These are phyloP conservation scores for Sebastes schlegelii DNA, from an alignment of 2,113 vertebrate species.

Conservation along the genomic window DNA sequence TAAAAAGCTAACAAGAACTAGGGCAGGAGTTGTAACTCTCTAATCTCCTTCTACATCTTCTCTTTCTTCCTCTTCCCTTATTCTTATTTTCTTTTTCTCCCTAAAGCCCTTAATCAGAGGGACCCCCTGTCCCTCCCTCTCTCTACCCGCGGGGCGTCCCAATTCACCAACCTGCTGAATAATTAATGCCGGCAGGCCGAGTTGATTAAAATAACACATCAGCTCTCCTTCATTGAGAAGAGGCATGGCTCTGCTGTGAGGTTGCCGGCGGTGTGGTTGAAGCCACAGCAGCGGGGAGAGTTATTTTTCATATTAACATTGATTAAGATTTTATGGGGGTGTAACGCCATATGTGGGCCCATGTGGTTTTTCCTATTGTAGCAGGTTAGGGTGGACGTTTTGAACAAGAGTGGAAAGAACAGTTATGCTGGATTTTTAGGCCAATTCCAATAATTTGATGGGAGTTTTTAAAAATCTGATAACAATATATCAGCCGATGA, in stretches of 20 bases:
- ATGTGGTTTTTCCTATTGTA: constrained; percentile 5
- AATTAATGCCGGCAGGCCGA: constrained; percentile 79
- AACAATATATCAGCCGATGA: no score
- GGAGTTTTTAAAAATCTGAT: background rate
- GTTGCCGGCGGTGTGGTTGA: constrained; percentile 14
- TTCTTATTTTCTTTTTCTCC: constrained; percentile 30
- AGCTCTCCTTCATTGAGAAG: constrained; percentile 73
- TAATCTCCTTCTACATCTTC: constrained; percentile 27
- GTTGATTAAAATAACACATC: constrained; percentile 84
- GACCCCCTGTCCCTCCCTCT: constrained; percentile 45
- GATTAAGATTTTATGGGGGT: constrained; percentile 61
- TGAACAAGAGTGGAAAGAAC: background rate
- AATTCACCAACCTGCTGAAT: constrained; percentile 81
- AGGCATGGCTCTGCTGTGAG: constrained; percentile 59
- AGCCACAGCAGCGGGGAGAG: constrained; percentile 40
- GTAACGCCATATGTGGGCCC: constrained; percentile 1
- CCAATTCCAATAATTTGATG: background rate
- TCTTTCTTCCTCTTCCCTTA: constrained; percentile 25
- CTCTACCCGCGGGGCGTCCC: constrained; percentile 65
- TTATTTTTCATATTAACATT: constrained; percentile 61
- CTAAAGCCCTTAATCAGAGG: constrained; percentile 64
- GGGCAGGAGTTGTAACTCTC: constrained; percentile 34
- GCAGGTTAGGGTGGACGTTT: background rate
- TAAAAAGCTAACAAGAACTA: constrained; percentile 12
- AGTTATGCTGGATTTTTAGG: background rate